A percentile compares a stretch with the other conserved stretches of the same genome.
phyloP scores from a whole-genome alignment of 2,797 vertebrate species.

The Parauchenoglanis ngamensis region DNA sequence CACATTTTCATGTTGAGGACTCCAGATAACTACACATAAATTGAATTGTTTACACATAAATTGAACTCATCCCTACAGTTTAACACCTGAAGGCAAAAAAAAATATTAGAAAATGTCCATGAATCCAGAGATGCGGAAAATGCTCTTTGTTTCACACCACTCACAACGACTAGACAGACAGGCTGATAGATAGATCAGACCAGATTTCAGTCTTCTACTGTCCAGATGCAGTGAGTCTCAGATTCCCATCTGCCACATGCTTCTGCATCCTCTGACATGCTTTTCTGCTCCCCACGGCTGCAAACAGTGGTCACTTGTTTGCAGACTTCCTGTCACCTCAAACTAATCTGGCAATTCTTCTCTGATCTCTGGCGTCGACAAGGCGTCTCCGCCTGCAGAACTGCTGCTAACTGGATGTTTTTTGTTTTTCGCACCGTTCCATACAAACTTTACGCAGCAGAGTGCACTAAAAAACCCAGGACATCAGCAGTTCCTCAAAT shows the following conservation, averaged over 20 bases:
- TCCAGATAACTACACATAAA: background rate
- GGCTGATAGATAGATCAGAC: background rate
- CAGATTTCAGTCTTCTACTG: background rate
- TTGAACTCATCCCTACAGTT: background rate
- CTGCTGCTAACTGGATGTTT: background rate
- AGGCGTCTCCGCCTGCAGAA: background rate
- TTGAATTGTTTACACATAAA: background rate
- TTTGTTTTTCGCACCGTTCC: background rate
- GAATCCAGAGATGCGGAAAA: background rate
- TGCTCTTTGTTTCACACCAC: background rate
- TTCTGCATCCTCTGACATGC: background rate
- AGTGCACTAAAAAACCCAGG: background rate
- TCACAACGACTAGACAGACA: background rate
- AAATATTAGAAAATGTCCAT: constrained; percentile 1
- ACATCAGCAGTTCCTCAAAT: background rate
- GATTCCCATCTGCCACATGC: background rate
- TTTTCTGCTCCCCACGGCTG: background rate
- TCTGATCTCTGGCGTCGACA: background rate
- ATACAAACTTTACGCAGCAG: too few species aligned
- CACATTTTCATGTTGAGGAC: background rate
- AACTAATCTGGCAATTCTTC: too few species aligned
- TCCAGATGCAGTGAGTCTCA: background rate
- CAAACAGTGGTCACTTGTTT: background rate
- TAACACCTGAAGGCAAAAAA: constrained; percentile 3
- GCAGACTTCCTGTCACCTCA: background rate